Evolutionary conservation across 1,140 invertebrate species (phyloP).

Genomic region (Hylaeus volcanicus): DNA sequence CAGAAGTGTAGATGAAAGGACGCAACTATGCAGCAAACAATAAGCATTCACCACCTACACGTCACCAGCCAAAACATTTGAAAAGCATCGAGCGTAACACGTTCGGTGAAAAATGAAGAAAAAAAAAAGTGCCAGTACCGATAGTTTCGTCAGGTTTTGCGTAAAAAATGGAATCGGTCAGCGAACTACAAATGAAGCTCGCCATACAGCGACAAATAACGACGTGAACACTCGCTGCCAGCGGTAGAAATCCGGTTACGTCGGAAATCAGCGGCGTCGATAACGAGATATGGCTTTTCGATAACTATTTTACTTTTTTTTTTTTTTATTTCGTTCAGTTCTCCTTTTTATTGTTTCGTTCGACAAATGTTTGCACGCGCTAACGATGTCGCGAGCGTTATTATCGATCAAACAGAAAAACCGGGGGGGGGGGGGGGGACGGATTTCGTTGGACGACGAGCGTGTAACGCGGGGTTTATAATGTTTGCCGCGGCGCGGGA

Average conservation of each 20-base stretch:
- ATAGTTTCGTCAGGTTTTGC: too few relatives aligned
- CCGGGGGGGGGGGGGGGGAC: too few relatives aligned
- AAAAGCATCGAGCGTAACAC: too few relatives aligned
- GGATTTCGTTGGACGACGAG: not conserved
- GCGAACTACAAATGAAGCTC: not conserved
- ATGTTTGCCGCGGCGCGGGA: not conserved
- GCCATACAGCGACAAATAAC: conserved; percentile 2
- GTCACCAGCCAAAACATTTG: too few relatives aligned
- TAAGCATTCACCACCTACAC: too few relatives aligned
- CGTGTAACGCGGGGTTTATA: not conserved
- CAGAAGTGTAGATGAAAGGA: too few relatives aligned
- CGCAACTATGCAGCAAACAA: too few relatives aligned
- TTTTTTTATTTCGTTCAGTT: not conserved
- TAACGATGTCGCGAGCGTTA: conserved; percentile 16
- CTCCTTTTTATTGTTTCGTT: not conserved
- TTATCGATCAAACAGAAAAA: not conserved
- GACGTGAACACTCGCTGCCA: conserved; percentile 30
- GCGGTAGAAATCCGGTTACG: conserved; percentile 17
- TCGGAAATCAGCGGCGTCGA: conserved; percentile 11
- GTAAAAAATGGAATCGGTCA: not conserved
- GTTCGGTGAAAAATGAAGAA: too few relatives aligned
- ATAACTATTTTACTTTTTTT: not conserved
- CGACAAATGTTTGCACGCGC: conserved; percentile 1
- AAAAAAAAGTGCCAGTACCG: too few relatives aligned
- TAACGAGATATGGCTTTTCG: conserved; percentile 8